phyloP scores from a whole-genome alignment of 2,113 vertebrate species.

The Lamprologus ornatipinnis region DNA sequence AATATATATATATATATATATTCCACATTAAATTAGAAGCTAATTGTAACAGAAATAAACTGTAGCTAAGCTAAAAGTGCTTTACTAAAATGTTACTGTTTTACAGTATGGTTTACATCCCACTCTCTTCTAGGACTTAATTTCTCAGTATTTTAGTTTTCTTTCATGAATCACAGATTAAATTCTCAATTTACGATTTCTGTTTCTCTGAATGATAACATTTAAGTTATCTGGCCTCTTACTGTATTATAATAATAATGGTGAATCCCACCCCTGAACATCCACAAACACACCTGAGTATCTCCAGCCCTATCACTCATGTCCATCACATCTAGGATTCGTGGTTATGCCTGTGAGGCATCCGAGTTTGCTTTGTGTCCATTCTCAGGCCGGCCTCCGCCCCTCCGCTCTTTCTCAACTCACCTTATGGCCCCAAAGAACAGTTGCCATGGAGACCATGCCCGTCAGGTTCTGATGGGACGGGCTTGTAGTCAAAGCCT shows the following conservation, averaged over 20 bases:
- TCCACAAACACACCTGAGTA: not conserved
- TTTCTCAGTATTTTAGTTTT: not conserved
- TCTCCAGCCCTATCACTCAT: conserved; percentile 5
- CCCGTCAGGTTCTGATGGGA: conserved; percentile 29
- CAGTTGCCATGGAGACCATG: conserved; percentile 62
- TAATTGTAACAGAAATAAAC: not conserved
- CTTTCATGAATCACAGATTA: not conserved
- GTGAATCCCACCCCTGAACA: not conserved
- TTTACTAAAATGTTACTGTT: not conserved
- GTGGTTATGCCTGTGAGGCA: not conserved
- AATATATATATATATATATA: not conserved
- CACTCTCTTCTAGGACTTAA: not conserved
- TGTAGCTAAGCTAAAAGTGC: not conserved
- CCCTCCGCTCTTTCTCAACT: not conserved
- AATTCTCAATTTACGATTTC: not conserved
- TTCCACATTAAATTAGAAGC: not conserved
- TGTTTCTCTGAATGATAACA: not conserved
- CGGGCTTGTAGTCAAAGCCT: conserved; percentile 44
- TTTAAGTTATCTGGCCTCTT: not conserved
- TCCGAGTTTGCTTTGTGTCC: not conserved
- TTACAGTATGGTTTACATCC: not conserved
- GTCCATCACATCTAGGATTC: not conserved
- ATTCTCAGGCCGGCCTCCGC: not conserved
- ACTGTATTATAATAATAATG: not conserved
- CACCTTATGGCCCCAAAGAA: conserved; percentile 45